Evolutionary conservation across 1,140 invertebrate species (phyloP), one percentile per base, ranked within the genome.

Genomic region (Galendromus occidentalis): DNA sequence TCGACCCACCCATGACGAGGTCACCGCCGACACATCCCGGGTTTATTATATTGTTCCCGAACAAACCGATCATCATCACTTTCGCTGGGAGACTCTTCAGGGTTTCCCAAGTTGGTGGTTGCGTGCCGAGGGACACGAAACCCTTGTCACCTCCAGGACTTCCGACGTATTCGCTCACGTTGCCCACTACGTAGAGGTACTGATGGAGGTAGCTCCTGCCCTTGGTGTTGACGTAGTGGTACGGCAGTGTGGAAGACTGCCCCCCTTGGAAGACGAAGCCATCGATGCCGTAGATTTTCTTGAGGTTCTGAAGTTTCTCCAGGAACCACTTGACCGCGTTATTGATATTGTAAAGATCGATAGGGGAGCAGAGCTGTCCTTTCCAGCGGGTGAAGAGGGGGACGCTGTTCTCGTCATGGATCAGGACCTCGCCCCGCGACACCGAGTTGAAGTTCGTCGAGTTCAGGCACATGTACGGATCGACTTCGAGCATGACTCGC

Each of bases 51-150:
- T 59, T 59, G 22, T 59, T 25, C 33, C 51, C 51, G 22, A 59
- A 59, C 33, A 59, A 33, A 14, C 51, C 51, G 51, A 59, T 59
- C 51, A 59, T 59, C 51, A 59, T 59, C 14, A 59, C 51, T 33
- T 59, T 59, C 2, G 51, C 51, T 22, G 51, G 51, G 14, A 59
- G 22, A 25, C 51, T 59, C 2, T 33, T 25, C 22, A 59, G 25
- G 9, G 51, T 22, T 1, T 59, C 51, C 51, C 51, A 59, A 33
- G 51, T 29, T 14, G 51, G 14, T 25, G 25, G 17, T 25, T 59
- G 51, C 14, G 14, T 33, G 22, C 51, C 51, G 14, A 59, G 51
- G 33, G 33, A 29, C 2, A 59, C 51, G 51, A 59, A 59, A 18
- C 51, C 51, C 33, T 25, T 25, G 25, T 59, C 51, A 17, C 51